These are phyloP conservation scores for Pituophis catenifer DNA, from an alignment of 2,113 vertebrate species.

Conservation along the genomic window DNA sequence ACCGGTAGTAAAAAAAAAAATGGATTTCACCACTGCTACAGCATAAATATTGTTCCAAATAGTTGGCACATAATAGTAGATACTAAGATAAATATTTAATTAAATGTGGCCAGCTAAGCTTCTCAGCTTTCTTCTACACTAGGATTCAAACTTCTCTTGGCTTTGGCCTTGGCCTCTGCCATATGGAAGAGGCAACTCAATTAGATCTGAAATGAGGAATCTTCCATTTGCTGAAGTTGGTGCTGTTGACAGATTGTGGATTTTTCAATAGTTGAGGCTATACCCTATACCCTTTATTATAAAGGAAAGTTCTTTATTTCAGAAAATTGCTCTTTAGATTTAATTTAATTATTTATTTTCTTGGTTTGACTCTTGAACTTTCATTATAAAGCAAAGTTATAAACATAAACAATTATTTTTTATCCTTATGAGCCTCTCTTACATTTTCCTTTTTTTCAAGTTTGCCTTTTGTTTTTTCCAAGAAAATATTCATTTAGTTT, in stretches of 20 bases:
- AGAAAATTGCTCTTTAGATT: background rate
- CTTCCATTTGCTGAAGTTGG: background rate
- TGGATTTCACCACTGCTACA: background rate
- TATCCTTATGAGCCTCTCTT: background rate
- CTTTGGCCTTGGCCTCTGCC: background rate
- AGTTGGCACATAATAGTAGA: background rate
- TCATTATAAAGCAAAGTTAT: background rate
- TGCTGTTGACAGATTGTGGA: background rate
- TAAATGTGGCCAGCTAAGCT: background rate
- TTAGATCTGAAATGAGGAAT: background rate
- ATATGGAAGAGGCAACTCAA: background rate
- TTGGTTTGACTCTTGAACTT: background rate
- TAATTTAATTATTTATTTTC: background rate
- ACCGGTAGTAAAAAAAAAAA: no score
- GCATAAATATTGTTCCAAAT: conserved; percentile 1
- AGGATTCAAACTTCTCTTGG: background rate
- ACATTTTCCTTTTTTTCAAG: background rate
- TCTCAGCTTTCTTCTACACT: background rate
- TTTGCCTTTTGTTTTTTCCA: background rate
- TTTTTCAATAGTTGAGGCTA: background rate
- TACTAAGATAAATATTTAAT: background rate
- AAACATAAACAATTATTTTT: background rate
- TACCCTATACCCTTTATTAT: background rate
- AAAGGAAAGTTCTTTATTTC: background rate
- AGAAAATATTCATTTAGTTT: background rate